Base-by-base conservation (phyloP, 2,888 invertebrate species). In the Achlya flavicornis region DNA sequence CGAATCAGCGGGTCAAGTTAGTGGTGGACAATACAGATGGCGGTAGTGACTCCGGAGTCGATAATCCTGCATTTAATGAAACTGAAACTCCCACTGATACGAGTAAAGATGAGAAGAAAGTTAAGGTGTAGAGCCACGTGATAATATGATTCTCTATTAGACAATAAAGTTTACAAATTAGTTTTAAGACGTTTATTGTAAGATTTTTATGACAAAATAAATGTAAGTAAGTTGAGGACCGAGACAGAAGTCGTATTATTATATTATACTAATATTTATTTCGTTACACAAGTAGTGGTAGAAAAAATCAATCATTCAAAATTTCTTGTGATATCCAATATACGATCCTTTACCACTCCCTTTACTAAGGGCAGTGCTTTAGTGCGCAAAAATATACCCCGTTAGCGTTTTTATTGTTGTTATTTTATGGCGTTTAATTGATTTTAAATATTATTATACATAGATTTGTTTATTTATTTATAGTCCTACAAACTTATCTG, bases 41-140 rank as follows among this genome's bases (percentile, higher is more conserved):
- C 83, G 80, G 91, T 66, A 93, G 91, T 65, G 93, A 93, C 68
- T 92, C 92, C 3, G 93, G 93, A 12, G 90, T 93, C 1, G 93
- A 93, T 63, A 93, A 93, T 70, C 93, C 88, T 1, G 91, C 92
- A 4, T 93, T 84, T 70, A 88, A 72, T 61, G 93, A 93, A 48
- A 86, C 81, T 1, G 93, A 93, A 63, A 76, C 68, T 0, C 64
- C 71, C 3, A 80, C 72, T 67, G 85, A 85, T 48, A 64, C 66
- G 11, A 88, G 73, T 74, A 89, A 84, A 70, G 79, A 84, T 63
- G 81, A 81, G 63, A 77, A 57, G 57, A 86, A 84, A 79, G 69
- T 63, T 72, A 80, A 71, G 67, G 78, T 73, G 64, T 79, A 78
- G 64, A 67, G 70, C 19, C 3, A 14, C 19, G 53, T 53, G 53